These are phyloP conservation scores for Notamacropus eugenii DNA, from an alignment of 2,797 vertebrate genomes.

Conservation along the genomic window DNA sequence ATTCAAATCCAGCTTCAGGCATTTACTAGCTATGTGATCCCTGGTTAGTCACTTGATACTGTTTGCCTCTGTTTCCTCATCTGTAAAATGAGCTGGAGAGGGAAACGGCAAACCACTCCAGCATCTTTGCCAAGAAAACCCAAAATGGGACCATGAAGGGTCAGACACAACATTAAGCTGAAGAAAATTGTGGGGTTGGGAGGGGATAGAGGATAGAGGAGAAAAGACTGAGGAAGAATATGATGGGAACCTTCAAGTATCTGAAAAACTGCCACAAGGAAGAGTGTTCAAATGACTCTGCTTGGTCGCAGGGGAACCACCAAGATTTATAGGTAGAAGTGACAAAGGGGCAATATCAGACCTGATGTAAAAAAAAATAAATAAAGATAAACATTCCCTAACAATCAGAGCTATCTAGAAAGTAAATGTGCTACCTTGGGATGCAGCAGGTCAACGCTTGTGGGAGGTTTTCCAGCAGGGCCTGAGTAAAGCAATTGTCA, in stretches of 20 bases:
- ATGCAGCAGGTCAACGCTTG: background rate
- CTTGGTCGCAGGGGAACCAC: background rate
- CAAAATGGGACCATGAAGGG: background rate
- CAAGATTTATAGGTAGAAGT: background rate
- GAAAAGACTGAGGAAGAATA: background rate
- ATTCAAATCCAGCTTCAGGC: background rate
- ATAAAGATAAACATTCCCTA: background rate
- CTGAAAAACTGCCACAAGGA: background rate
- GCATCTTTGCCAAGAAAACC: background rate
- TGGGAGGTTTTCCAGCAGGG: background rate
- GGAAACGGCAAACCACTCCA: background rate
- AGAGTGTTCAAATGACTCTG: background rate
- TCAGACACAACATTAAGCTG: background rate
- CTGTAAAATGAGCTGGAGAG: background rate
- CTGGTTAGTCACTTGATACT: background rate
- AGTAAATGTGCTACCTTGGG: background rate
- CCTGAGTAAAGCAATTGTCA: background rate
- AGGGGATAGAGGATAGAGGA: background rate
- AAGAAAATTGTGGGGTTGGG: background rate
- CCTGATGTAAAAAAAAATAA: background rate
- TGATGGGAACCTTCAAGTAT: background rate
- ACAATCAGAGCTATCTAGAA: background rate
- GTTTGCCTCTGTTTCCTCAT: background rate
- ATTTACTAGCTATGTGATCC: background rate
- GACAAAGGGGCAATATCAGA: background rate